Evolutionary conservation across 2,113 vertebrate genomes (phyloP).

Genomic region (Atlantisia rogersi): DNA sequence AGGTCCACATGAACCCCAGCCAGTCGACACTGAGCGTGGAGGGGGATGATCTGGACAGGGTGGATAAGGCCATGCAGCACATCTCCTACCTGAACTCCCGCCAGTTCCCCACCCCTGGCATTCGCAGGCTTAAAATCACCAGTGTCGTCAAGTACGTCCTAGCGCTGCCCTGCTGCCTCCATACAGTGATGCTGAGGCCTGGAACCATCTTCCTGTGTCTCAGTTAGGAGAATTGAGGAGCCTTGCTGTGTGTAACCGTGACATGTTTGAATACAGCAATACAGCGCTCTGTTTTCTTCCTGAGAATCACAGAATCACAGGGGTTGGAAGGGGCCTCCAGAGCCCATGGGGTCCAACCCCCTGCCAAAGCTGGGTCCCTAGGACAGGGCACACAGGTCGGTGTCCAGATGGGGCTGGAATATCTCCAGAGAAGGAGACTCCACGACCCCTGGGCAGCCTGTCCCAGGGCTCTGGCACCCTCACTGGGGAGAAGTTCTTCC

Average conservation of each 20-base stretch:
- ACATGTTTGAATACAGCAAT: no score
- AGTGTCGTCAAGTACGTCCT: constrained; percentile 84
- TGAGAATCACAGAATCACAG: background rate
- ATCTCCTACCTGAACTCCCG: constrained; percentile 93
- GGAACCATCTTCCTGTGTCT: accelerated
- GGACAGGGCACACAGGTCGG: no score
- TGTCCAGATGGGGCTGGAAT: no score
- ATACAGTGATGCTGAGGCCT: background rate
- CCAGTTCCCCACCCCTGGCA: constrained; percentile 96
- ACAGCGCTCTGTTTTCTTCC: background rate
- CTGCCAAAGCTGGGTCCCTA: no score
- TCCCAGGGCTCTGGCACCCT: no score
- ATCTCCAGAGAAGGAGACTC: no score
- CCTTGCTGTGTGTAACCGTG: background rate
- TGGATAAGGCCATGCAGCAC: constrained; percentile 94
- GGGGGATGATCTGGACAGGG: constrained; percentile 86
- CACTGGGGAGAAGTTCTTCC: no score
- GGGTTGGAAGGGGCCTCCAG: no score
- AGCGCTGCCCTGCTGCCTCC: accelerated
- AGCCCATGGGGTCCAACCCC: no score
- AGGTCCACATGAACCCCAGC: constrained; percentile 91
- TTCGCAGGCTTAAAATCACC: constrained; percentile 88
- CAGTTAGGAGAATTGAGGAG: background rate
- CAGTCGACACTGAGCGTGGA: constrained; percentile 87
- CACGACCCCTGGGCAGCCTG: no score